These are phyloP conservation scores for Alexandromys fortis DNA, from an alignment of 2,113 vertebrate genomes.

Conservation along the genomic window DNA sequence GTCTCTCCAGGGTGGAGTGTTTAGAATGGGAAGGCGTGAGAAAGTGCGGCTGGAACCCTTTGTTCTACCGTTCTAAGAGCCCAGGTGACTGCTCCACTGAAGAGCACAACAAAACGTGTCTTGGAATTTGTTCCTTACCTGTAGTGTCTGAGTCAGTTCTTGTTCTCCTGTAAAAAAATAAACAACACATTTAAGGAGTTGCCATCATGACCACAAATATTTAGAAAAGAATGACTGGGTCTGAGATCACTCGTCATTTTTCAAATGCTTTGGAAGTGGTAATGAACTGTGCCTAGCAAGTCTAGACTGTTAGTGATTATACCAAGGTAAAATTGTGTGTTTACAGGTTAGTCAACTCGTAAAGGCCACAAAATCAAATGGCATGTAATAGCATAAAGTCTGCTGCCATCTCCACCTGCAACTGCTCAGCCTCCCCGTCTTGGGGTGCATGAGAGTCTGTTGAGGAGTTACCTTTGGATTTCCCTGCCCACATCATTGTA, in stretches of 20 bases:
- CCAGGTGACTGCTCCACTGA: not conserved
- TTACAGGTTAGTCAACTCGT: not conserved
- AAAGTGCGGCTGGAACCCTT: not conserved
- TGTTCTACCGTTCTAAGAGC: slow-evolving; percentile 43
- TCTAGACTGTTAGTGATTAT: not conserved
- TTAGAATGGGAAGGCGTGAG: not conserved
- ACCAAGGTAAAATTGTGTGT: slow-evolving; percentile 8
- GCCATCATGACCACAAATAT: slow-evolving; percentile 45
- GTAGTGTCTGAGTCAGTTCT: slow-evolving; percentile 64
- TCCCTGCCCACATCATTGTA: slow-evolving; percentile 20
- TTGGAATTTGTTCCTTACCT: slow-evolving; percentile 77
- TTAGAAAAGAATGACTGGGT: slow-evolving; percentile 53
- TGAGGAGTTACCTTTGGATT: slow-evolving; percentile 20
- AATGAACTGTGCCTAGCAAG: slow-evolving; percentile 28
- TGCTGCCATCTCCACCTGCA: not conserved
- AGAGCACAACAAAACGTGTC: not conserved
- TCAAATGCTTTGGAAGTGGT: slow-evolving; percentile 51
- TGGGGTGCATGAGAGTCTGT: not conserved
- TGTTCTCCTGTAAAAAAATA: slow-evolving; percentile 77
- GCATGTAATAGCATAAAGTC: not conserved
- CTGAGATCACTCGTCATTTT: slow-evolving; percentile 59
- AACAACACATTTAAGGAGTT: slow-evolving; percentile 61
- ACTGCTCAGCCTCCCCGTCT: not conserved
- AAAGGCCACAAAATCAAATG: slow-evolving; percentile 15
- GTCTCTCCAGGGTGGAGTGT: not conserved